Conservation (phyloP, 2,797 vertebrate genomes). For the Vespertilio murinus region DNA sequence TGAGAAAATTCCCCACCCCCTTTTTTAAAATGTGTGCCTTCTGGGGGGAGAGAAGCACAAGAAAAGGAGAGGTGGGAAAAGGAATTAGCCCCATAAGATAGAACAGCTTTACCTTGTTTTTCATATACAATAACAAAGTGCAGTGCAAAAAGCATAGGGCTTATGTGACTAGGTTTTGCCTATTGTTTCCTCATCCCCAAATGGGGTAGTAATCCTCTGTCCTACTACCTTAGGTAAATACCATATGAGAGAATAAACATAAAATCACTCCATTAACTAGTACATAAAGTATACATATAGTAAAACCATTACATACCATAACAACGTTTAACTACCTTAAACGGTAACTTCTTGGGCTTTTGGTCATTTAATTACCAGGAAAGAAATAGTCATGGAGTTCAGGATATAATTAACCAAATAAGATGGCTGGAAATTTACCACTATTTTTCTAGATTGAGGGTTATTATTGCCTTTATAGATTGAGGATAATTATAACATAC, state of each 20-base stretch:
- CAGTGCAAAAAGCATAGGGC: not conserved
- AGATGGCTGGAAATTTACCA: slow-evolving; percentile 56
- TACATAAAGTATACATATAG: not conserved
- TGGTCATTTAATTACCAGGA: slow-evolving; percentile 52
- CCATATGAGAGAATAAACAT: not conserved
- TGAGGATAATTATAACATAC: slow-evolving; percentile 65
- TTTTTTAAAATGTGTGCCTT: not conserved
- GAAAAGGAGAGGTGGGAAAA: not conserved
- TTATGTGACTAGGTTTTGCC: not conserved
- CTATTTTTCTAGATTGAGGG: slow-evolving; percentile 45
- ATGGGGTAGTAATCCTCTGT: not conserved
- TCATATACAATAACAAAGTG: not conserved
- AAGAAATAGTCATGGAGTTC: slow-evolving; percentile 39
- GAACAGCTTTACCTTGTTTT: not conserved
- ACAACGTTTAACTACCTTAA: slow-evolving; percentile 18
- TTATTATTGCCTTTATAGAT: slow-evolving; percentile 59
- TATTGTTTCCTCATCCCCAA: not conserved
- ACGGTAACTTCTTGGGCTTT: not conserved
- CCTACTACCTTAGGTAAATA: not conserved
- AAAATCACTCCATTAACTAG: slow-evolving; percentile 24
- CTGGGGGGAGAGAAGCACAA: not conserved
- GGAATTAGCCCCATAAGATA: not conserved
- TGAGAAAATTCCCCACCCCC: not conserved
- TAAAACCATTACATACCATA: slow-evolving; percentile 18
- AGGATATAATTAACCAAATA: slow-evolving; percentile 51